Evolutionary conservation across 2,888 invertebrate species (phyloP).

Genomic region (Lysandra coridon): DNA sequence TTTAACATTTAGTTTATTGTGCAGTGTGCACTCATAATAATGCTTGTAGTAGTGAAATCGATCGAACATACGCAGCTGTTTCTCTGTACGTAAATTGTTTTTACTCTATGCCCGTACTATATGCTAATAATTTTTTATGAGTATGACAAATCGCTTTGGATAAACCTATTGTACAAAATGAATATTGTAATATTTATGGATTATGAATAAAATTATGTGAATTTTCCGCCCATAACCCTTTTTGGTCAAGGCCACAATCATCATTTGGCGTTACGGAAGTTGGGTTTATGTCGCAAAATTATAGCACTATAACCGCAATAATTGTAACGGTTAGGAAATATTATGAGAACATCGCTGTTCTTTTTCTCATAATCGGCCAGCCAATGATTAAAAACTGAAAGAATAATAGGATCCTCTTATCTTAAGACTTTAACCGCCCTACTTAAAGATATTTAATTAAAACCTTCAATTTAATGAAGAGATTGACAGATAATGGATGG

Average conservation of each 20-base stretch:
- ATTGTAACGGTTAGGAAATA: background rate
- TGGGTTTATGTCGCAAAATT: background rate
- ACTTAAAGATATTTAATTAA: too few species aligned
- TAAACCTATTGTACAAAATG: background rate
- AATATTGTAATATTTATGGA: background rate
- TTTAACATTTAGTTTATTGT: too few species aligned
- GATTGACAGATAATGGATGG: too few species aligned
- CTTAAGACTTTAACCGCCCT: too few species aligned
- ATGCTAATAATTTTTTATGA: background rate
- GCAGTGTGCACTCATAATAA: too few species aligned
- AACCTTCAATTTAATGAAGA: too few species aligned
- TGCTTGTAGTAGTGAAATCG: too few species aligned
- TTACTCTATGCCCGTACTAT: background rate
- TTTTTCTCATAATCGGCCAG: too few species aligned
- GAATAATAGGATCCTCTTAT: too few species aligned
- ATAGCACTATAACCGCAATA: background rate
- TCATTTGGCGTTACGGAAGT: conserved; percentile 18
- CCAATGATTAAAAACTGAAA: too few species aligned
- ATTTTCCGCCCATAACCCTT: conserved; percentile 9
- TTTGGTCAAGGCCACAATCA: conserved; percentile 14
- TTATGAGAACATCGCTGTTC: background rate
- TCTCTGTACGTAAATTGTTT: background rate
- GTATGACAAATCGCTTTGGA: background rate
- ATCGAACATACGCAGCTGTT: too few species aligned
- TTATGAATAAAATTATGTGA: conserved; percentile 12